Evolutionary conservation across 1,140 invertebrate species (phyloP).

Genomic region (Cherax quadricarinatus): DNA sequence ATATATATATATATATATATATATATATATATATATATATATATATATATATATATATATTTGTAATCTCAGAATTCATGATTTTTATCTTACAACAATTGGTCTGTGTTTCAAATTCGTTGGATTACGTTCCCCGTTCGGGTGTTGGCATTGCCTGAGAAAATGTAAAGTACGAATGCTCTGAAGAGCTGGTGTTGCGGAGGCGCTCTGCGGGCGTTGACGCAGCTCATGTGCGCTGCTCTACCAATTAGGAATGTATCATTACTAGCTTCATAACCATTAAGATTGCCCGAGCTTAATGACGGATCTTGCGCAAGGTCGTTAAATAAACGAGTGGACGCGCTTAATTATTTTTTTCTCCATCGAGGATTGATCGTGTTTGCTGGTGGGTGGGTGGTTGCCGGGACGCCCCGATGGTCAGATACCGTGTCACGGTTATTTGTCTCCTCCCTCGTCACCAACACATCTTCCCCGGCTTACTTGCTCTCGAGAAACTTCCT

Average conservation of each 20-base stretch:
- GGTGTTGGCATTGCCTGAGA: not conserved
- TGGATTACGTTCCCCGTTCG: not conserved
- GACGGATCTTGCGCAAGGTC: conserved; percentile 42
- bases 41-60: too few relatives aligned
- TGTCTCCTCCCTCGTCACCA: too few relatives aligned
- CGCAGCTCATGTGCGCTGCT: not conserved
- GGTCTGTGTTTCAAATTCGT: not conserved
- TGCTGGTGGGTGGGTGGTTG: too few relatives aligned
- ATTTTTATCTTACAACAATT: not conserved
- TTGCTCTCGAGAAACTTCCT: too few relatives aligned
- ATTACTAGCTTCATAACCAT: conserved; percentile 44
- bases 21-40: too few relatives aligned
- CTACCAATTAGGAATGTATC: conserved; percentile 34
- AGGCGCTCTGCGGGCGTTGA: too few relatives aligned
- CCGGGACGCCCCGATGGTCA: not conserved
- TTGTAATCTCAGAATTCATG: conserved; percentile 19
- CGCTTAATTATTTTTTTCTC: conserved; percentile 54
- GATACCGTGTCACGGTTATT: not conserved
- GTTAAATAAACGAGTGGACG: conserved; percentile 56
- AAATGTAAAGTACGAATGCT: not conserved
- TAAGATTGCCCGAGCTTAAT: conserved; percentile 56
- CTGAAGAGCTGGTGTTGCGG: not conserved
- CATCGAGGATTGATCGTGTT: not conserved
- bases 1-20: too few relatives aligned
- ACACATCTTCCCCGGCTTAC: too few relatives aligned